These are phyloP conservation scores for Gryon sp. DNA, from an alignment of 1,140 invertebrate species.

Conservation along the genomic window DNA sequence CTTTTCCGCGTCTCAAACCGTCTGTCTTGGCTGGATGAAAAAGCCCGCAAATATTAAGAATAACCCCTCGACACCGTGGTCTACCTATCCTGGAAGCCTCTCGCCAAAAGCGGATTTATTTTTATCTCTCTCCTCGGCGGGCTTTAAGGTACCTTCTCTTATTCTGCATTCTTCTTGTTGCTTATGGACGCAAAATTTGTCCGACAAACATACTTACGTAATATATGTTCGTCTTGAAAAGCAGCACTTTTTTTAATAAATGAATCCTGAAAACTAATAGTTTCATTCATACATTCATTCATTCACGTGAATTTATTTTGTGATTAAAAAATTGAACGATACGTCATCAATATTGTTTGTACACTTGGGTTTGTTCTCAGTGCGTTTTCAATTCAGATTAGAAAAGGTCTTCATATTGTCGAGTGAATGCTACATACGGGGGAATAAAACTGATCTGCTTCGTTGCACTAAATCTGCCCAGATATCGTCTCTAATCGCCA, in stretches of 20 bases:
- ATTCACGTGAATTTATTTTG: too few species aligned
- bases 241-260: too few species aligned
- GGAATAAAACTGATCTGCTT: constrained; percentile 29
- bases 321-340: neutral
- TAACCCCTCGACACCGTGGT: constrained; percentile 65
- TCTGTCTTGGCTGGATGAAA: constrained; percentile 56
- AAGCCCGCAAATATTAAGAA: constrained; percentile 65
- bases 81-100: constrained; percentile 57
- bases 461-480: constrained; percentile 51
- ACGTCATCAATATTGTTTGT: neutral
- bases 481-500: constrained; percentile 57
- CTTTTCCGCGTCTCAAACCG: constrained; percentile 6
- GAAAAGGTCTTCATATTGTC: constrained; percentile 41
- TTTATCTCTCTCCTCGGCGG: constrained; percentile 51
- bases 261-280: too few species aligned
- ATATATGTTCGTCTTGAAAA: too few species aligned
- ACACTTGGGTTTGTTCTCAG: constrained; percentile 1
- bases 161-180: constrained; percentile 28
- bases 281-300: too few species aligned
- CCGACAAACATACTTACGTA: constrained; percentile 29
- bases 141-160: constrained; percentile 22
- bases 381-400: constrained; percentile 30
- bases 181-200: constrained; percentile 2
- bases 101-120: constrained; percentile 65
- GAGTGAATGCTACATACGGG: constrained; percentile 28